Conservation (phyloP, 2,797 vertebrate genomes). For the Lerista edwardsae region DNA sequence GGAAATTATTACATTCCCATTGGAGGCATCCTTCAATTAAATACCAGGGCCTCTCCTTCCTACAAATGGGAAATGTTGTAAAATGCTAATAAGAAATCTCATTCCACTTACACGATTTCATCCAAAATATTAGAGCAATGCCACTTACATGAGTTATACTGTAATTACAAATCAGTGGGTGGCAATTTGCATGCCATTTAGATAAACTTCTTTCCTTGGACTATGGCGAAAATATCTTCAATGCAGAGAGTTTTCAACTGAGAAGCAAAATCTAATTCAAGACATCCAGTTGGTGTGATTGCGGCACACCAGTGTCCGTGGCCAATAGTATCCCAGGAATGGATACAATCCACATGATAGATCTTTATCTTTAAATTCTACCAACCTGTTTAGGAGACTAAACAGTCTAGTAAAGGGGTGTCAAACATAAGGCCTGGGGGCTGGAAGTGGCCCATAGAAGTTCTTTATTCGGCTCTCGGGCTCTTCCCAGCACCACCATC, state of each 20-base stretch:
- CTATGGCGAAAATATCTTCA: neutral
- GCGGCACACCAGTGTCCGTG: neutral
- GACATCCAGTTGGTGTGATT: neutral
- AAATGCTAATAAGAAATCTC: conserved; percentile 10
- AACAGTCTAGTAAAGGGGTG: too few species aligned
- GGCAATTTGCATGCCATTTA: neutral
- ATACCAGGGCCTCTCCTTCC: neutral
- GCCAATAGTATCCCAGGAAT: neutral
- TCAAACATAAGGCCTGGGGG: too few species aligned
- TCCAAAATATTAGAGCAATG: conserved; percentile 2
- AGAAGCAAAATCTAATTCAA: neutral
- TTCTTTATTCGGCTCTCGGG: too few species aligned
- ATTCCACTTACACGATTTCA: neutral
- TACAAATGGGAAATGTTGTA: conserved; percentile 1
- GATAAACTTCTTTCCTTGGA: neutral
- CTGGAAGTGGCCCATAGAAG: too few species aligned
- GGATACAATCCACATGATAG: neutral
- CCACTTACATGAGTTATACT: neutral
- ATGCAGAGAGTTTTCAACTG: neutral
- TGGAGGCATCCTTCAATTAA: conserved; percentile 25
- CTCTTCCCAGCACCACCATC: too few species aligned
- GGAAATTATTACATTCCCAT: conserved; percentile 32
- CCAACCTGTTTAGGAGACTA: neutral
- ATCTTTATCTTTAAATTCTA: neutral
- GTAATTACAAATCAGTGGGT: neutral